Evolutionary conservation across 1,140 invertebrate genomes (phyloP), one percentile per base, ranked within the genome.

Genomic region (Tribolium castaneum): DNA sequence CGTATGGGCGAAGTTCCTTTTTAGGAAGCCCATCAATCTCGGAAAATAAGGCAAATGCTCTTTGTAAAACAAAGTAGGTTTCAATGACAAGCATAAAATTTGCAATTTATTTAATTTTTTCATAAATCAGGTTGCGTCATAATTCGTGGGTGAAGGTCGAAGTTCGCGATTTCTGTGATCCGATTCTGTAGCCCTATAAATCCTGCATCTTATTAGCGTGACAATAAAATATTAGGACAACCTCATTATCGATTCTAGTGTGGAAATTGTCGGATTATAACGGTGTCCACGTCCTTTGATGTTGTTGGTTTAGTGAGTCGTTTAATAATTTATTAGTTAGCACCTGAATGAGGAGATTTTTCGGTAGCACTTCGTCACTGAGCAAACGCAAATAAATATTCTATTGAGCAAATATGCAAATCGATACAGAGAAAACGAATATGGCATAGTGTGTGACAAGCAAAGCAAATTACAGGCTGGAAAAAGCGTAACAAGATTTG

Each of bases 291-390:
- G 9, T 19, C 4, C 54, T 66, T 30, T 30, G 25, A 30, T 35
- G 10, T 66, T 66, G 59, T 35, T 35, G 30, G 59, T 34, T 34
- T n/a, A 30, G 1, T 62, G 22, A 25, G 9, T n/a, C 13, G 56
- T 62, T 62, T 66, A 66, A 66, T 66, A 66, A 66, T 66, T 66
- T 66, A 66, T 66, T 35, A 66, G 59, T 66, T 66, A 66, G 30
- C 59, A 66, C 59, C 30, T 66, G 22, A 35, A 9, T 13, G 25
- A 22, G 25, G 30, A 66, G 3, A 25, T 13, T 66, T 66, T 66
- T 66, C 59, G 59, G 59, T 66, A 13, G 34, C 59, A 66, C 56
- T 62, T 62, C 30, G 56, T 62, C 56, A 62, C 30, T 35, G 6
- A 13, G 25, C 30, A 66, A 66, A 66, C 59, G 59, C 59, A 66